Evolutionary conservation across 2,797 vertebrate species (phyloP).

Genomic region (Siniperca obscura): DNA sequence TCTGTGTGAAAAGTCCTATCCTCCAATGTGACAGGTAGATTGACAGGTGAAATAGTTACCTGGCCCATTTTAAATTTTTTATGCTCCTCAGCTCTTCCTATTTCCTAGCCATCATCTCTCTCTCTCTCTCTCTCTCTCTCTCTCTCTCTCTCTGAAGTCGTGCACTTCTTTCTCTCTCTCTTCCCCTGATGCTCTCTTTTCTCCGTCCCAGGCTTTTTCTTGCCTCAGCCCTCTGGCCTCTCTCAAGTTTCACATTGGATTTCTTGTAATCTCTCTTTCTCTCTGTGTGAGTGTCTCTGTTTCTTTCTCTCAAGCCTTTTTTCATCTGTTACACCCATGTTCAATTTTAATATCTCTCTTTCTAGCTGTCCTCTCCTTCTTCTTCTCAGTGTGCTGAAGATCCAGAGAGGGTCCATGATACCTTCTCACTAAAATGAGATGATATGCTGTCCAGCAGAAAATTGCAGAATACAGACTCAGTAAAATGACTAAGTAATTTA

Average conservation of each 20-base stretch:
- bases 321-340: not conserved
- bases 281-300: constrained; percentile 2
- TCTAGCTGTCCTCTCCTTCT: not conserved
- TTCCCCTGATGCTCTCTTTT: constrained; percentile 21
- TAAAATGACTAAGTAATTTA: not conserved
- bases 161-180: constrained; percentile 6
- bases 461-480: not conserved
- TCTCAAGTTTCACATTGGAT: not conserved
- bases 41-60: constrained; percentile 36
- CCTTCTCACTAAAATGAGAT: not conserved
- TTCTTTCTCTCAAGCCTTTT: not conserved
- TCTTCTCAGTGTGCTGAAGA: not conserved
- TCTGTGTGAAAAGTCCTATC: not conserved
- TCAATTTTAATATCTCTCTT: constrained; percentile 34
- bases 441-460: not conserved
- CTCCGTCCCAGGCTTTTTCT: constrained; percentile 9
- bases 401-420: not conserved
- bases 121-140: not conserved
- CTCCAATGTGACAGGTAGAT: constrained; percentile 16
- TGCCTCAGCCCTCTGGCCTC: constrained; percentile 9
- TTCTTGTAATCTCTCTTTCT: constrained; percentile 48
- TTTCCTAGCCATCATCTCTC: constrained; percentile 17
- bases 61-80: not conserved
- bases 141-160: constrained; percentile 14
- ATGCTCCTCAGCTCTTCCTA: constrained; percentile 17